Evolutionary conservation across 2,113 vertebrate genomes (phyloP).

Genomic region (Calidris pugnax): DNA sequence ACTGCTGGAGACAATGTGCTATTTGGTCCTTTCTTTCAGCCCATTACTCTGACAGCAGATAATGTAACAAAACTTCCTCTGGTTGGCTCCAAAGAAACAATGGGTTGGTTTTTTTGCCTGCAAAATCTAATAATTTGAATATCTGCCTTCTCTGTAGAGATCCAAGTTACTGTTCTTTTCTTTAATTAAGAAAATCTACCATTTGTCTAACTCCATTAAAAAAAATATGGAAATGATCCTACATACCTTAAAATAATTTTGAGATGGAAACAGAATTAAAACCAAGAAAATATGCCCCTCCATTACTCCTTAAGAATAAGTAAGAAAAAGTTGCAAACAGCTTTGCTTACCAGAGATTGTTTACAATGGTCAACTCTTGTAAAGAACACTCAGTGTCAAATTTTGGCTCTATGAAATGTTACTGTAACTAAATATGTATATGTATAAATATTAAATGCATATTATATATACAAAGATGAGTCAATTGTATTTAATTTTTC

Average conservation of each 20-base stretch:
- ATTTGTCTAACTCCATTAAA: background rate
- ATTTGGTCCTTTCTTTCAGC: background rate
- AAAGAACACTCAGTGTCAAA: background rate
- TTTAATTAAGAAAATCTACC: background rate
- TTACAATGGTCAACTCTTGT: background rate
- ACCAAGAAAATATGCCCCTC: background rate
- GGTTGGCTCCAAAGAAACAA: background rate
- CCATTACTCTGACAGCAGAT: background rate
- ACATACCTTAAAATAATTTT: background rate
- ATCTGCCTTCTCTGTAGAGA: background rate
- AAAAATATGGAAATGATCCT: background rate
- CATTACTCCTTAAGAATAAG: background rate
- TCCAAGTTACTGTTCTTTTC: background rate
- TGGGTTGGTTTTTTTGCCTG: rapidly evolving
- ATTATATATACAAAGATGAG: background rate
- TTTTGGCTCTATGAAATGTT: background rate
- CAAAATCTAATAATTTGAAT: background rate
- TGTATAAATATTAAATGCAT: background rate
- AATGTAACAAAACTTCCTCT: background rate
- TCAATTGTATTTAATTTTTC: background rate
- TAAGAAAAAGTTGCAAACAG: background rate
- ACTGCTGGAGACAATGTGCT: background rate
- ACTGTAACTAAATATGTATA: background rate
- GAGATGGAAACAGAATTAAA: background rate
- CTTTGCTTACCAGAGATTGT: background rate